Evolutionary conservation across 2,797 vertebrate genomes (phyloP), one percentile per base, ranked within the genome.

Genomic region (Gila robusta): DNA sequence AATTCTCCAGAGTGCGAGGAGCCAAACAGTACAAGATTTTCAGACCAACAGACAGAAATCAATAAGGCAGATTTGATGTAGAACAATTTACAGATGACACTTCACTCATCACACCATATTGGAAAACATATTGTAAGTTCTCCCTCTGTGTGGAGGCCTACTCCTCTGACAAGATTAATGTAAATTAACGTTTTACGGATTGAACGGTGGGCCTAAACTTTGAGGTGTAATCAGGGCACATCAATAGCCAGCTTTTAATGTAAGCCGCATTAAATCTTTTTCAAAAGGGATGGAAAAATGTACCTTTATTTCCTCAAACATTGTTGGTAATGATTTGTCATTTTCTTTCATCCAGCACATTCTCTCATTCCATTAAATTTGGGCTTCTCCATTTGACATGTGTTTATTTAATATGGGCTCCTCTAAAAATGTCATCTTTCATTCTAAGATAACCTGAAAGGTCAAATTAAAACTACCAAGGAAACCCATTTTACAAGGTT

Each of bases 31-130:
- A 90, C 91, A 91, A 91, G 90, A 90, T 94, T 90, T 91, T 85
- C 69, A 86, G 91, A 90, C 91, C 92, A 92, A 90, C 91, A 91
- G 90, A 89, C 86, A 85, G 89, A 92, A 94, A 95, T 96, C 95
- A 94, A 95, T 96, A 95, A 87, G 91, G 92, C 89, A 92, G 90
- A 94, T 94, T 91, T 93, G 91, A 91, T 93, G 93, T 93, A 93
- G 92, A 91, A 93, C 93, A 94, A 94, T 95, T 94, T 93, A 92
- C 91, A 91, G 91, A 92, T 82, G 86, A 92, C 91, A 91, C 93
- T 94, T 94, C 92, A 91, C 89, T 94, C 93, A 93, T 94, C 91
- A 90, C 89, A 93, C 85, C 87, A 92, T 93, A 93, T 91, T 91
- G 91, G 84, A 93, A 90, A 93, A 90, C 91, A 88, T 79, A 88